phyloP scores from a whole-genome alignment of 2,888 invertebrate species.

The Dasypolia templi region DNA sequence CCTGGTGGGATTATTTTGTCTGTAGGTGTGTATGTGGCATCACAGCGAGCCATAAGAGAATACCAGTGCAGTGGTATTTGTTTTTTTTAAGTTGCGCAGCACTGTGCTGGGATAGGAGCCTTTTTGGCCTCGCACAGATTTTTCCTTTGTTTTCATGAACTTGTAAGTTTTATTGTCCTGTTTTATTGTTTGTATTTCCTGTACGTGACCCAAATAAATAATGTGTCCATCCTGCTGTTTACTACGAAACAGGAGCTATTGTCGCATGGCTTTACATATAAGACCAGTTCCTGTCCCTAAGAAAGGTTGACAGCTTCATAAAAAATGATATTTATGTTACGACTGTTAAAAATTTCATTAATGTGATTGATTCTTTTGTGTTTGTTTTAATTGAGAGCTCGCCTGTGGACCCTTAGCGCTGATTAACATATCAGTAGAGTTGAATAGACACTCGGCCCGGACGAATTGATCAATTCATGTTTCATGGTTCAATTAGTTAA shows the following conservation, averaged over 20 bases:
- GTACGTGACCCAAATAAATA: neutral
- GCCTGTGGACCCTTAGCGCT: too few relatives aligned
- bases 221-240: neutral
- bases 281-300: neutral
- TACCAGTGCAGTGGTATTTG: neutral
- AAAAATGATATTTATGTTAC: slow-evolving; percentile 11
- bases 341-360: too few relatives aligned
- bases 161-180: too few relatives aligned
- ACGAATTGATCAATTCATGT: slow-evolving; percentile 26
- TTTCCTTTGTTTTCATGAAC: neutral
- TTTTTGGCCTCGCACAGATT: neutral
- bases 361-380: slow-evolving; percentile 27
- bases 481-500: slow-evolving; percentile 18
- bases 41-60: neutral
- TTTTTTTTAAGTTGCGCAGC: neutral
- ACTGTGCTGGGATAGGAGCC: neutral
- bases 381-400: too few relatives aligned
- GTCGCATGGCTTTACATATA: neutral
- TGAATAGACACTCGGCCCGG: slow-evolving; percentile 17
- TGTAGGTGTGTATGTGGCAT: neutral
- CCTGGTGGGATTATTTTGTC: too few relatives aligned
- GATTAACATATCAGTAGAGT: too few relatives aligned
- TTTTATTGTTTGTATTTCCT: neutral
- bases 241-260: neutral
- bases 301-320: slow-evolving; percentile 10